A percentile compares a stretch with the other conserved stretches of the same genome.
Conservation (phyloP, 2,888 invertebrate species). For the Octonoba sinensis region DNA sequence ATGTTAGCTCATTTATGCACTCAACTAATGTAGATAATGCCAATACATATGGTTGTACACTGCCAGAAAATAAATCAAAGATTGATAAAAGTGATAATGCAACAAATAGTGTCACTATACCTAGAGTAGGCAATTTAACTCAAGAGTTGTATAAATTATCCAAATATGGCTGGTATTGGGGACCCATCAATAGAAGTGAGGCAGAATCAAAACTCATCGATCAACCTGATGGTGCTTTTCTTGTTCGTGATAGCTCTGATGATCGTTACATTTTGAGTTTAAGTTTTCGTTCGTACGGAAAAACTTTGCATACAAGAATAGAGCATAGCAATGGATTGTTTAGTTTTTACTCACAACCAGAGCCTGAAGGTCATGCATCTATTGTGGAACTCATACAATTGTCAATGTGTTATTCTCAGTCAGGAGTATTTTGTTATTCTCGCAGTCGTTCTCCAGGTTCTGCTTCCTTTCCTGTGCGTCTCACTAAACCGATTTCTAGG, state of each 20-base stretch:
- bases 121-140: slow-evolving; percentile 70
- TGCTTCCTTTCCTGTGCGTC: slow-evolving; percentile 81
- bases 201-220: slow-evolving; percentile 80
- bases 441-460: slow-evolving; percentile 78
- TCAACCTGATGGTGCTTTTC: slow-evolving; percentile 82
- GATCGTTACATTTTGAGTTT: slow-evolving; percentile 80
- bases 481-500: slow-evolving; percentile 82
- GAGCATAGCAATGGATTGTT: slow-evolving; percentile 80
- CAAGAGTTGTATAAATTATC: slow-evolving; percentile 73
- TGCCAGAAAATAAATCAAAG: background rate
- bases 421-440: slow-evolving; percentile 81
- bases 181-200: slow-evolving; percentile 80
- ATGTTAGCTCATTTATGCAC: background rate
- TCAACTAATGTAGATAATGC: background rate
- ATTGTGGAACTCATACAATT: slow-evolving; percentile 82
- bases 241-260: slow-evolving; percentile 84
- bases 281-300: slow-evolving; percentile 79
- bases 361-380: slow-evolving; percentile 76
- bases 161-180: slow-evolving; percentile 84
- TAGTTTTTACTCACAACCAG: slow-evolving; percentile 72
- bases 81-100: background rate
- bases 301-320: slow-evolving; percentile 81
- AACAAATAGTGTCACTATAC: background rate
- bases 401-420: slow-evolving; percentile 80
- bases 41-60: slow-evolving; percentile 21